Base-by-base conservation (phyloP, 2,888 invertebrate genomes). In the Oscheius myriophilus region DNA sequence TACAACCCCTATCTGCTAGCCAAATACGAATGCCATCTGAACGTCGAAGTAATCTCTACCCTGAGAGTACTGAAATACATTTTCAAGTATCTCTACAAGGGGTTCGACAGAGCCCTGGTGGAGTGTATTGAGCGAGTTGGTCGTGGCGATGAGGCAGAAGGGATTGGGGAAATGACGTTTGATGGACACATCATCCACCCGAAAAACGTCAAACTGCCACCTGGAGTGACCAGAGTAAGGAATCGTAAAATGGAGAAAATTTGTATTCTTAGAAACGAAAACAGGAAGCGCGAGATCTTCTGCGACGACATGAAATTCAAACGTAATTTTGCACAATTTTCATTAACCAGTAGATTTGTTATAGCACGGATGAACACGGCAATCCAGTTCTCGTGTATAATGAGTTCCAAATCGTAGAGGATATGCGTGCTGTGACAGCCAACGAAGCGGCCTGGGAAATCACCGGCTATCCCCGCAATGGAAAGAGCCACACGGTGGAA, bases 391-490 rank as follows among this genome's bases (percentile, higher is more conserved):
- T 53, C 3, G 53, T 53, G 16, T 53, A 53, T 41, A 67, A 72
- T 42, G 72, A 72, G 9, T 53, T 55, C 12, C 41, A 54, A 21
- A 42, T 61, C 18, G 39, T 63, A n/a, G 25, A 62, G 46, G 72
- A 72, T 45, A 49, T 69, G 46, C 7, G 61, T 0, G 69, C 69
- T 9, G 57, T 62, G 39, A 69, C 69, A 3, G 62, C 66, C 2
- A 52, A 39, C 42, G 72, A 72, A 66, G 72, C 69, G 0, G 58
- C 16, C 0, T 72, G 72, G 69, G 33, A 51, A n/a, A 39, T 57
- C 14, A 9, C 42, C 7, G 53, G 45, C 1, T 62, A 49, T 12
- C 52, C 46, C 12, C 65, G 61, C 62, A 53, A 67, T 21, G 69
- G 65, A 0, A 23, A 16, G 4, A 62, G 62, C 14, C 72, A 72